Base-by-base conservation (phyloP, 1,140 invertebrate genomes). In the Drosophila prosaltans region DNA sequence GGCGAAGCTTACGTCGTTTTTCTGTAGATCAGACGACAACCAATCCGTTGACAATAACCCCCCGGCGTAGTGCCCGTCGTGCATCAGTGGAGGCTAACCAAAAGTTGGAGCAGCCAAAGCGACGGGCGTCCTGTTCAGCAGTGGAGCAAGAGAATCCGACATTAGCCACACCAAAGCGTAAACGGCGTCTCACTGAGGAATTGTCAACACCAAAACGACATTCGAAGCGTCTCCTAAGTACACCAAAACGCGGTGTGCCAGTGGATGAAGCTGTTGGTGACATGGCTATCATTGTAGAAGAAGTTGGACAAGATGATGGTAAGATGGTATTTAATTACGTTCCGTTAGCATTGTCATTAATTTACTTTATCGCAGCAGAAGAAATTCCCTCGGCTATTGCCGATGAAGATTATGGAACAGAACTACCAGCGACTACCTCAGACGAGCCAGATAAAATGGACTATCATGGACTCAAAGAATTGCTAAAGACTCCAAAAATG, bases 221-320 rank as follows among this genome's bases (percentile, higher is more conserved):
- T 48, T 89, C 84, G 0, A 51, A 65, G n/a, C 83, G 80, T 1
- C 62, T 72, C 1, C 1, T 72, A 1, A 69, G 60, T 9, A 80
- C 84, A 7, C 74, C 77, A 0, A 84, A 81, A 24, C 10, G 40
- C 2, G 9, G 36, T 16, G 3, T 60, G 10, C 40, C 24, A 32
- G 28, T 88, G 1, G 84, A 88, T 65, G 80, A 89, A 26, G 69
- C 84, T n/a, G 78, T 88, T 10, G 74, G 67, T 8, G 85, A 88
- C 11, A 90, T 88, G 84, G 80, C 80, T 6, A 67, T 80, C 16
- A 84, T 88, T 61, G 69, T 88, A 2, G 84, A 88, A 54, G 80
- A 89, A 55, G 10, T n/a, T 36, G 39, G 9, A 1, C 60, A 65
- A 28, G 32, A 63, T 9, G 66, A 84, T 26, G 66, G 82, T 86